These are phyloP conservation scores for Muraenolepis orangiensis DNA, from an alignment of 2,797 vertebrate species.

Conservation along the genomic window DNA sequence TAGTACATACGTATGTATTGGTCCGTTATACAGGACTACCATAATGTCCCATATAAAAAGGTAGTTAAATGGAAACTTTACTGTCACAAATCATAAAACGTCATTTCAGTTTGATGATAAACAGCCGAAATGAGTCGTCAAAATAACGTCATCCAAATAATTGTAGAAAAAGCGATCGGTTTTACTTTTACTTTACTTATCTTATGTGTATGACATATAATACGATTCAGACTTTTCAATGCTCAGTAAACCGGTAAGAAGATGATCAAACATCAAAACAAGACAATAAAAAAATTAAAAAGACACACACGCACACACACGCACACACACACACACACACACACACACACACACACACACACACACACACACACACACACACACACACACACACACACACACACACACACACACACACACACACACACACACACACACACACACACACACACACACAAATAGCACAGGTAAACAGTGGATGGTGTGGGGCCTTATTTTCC, in stretches of 20 bases:
- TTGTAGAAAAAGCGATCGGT: neutral
- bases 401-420: conserved; percentile 11
- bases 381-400: conserved; percentile 10
- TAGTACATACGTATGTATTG: neutral
- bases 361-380: conserved; percentile 13
- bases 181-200: neutral
- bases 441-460: conserved; percentile 6
- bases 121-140: neutral
- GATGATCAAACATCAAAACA: neutral
- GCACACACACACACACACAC: neutral
- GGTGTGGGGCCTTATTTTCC: conserved; percentile 24
- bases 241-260: neutral
- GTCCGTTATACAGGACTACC: neutral
- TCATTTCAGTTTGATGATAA: neutral
- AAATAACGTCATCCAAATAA: neutral
- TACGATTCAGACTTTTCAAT: neutral
- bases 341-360: conserved; percentile 10
- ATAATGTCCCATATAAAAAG: neutral
- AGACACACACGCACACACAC: conserved; percentile 38
- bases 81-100: neutral
- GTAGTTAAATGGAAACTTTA: neutral
- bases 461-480: conserved; percentile 15
- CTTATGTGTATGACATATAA: neutral
- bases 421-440: conserved; percentile 10
- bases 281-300: conserved; percentile 30